A percentile compares a stretch with the other conserved stretches of the same genome.
These are phyloP conservation scores for Pseudopipra pipra DNA, from an alignment of 2,113 vertebrate species.

Conservation along the genomic window DNA sequence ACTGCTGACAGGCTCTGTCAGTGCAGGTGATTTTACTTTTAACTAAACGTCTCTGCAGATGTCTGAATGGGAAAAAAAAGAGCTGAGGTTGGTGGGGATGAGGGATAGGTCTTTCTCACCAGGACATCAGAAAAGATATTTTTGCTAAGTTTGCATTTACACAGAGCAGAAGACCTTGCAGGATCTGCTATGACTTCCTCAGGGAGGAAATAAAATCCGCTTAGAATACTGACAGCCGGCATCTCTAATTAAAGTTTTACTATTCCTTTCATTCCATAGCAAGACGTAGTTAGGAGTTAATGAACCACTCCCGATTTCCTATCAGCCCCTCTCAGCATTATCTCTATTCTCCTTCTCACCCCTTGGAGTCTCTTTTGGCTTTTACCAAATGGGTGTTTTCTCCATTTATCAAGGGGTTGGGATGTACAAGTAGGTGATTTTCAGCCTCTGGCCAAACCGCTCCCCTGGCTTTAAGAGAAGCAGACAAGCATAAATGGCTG, in stretches of 20 bases:
- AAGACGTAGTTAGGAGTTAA: not conserved
- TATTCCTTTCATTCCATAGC: not conserved
- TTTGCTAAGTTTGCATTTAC: not conserved
- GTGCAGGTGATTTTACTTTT: not conserved
- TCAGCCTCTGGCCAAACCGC: not conserved
- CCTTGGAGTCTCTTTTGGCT: not conserved
- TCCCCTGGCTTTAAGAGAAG: not conserved
- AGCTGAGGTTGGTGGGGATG: not conserved
- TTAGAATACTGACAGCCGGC: not conserved
- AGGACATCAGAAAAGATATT: not conserved
- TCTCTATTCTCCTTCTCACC: not conserved
- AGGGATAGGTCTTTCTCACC: not conserved
- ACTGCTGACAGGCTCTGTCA: not conserved
- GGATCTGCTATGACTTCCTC: not conserved
- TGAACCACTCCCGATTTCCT: not conserved
- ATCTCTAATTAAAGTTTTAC: not conserved
- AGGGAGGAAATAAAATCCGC: not conserved
- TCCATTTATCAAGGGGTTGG: not conserved
- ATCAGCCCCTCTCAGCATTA: not conserved
- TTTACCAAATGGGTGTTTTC: not conserved
- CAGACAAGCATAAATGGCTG: not conserved
- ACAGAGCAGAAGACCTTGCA: not conserved
- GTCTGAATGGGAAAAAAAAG: not conserved
- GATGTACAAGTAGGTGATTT: not conserved
- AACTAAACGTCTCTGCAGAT: not conserved